These are phyloP conservation scores for Alligator sinensis DNA, from an alignment of 2,113 vertebrate genomes.

Conservation along the genomic window DNA sequence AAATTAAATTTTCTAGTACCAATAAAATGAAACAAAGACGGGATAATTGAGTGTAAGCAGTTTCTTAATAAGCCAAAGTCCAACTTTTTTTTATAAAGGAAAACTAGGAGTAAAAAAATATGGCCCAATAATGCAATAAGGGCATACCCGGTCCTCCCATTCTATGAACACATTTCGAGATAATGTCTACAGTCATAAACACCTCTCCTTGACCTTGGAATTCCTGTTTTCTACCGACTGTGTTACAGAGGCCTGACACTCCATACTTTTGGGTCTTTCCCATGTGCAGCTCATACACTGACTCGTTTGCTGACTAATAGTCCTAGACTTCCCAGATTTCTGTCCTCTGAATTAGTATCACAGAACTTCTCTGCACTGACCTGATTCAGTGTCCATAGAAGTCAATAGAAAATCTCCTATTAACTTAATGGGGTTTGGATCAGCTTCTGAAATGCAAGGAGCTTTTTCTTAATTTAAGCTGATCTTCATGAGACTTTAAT, in stretches of 20 bases:
- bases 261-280: neutral
- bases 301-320: neutral
- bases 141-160: neutral
- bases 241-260: neutral
- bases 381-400: neutral
- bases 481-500: neutral
- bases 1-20: neutral
- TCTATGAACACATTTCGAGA: conserved; percentile 3
- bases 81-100: conserved; percentile 18
- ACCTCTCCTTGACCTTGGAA: neutral
- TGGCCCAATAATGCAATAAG: conserved; percentile 24
- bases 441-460: neutral
- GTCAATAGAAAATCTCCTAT: neutral
- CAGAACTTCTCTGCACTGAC: neutral
- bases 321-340: neutral
- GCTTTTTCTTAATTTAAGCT: neutral
- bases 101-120: conserved; percentile 55
- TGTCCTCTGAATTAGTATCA: neutral
- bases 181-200: neutral
- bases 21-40: neutral
- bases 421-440: neutral
- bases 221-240: neutral
- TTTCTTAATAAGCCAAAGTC: conserved; percentile 33
- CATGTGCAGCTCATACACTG: neutral
- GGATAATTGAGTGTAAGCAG: conserved; percentile 37